Percentiles rank a stretch among this genome's conserved stretches.
These are phyloP conservation scores for Nemotelus nigrinus DNA, from an alignment of 2,888 invertebrate genomes.

Conservation along the genomic window DNA sequence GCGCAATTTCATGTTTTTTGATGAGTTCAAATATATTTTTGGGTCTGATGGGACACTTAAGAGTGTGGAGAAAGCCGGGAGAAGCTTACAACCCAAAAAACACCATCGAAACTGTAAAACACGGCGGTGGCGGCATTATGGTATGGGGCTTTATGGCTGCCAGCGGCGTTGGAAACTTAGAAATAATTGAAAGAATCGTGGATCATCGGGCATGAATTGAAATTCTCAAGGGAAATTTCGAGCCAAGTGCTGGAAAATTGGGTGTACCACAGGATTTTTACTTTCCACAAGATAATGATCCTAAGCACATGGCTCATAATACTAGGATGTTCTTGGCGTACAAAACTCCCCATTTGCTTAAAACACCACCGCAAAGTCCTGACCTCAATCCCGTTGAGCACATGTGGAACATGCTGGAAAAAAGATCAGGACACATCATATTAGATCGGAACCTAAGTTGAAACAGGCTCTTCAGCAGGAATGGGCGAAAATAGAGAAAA, in stretches of 20 bases:
- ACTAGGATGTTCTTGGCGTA: constrained; percentile 35
- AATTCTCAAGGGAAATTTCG: constrained; percentile 47
- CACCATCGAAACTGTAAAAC: background rate
- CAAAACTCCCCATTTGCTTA: constrained; percentile 33
- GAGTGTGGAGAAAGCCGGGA: constrained; percentile 25
- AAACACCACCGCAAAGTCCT: constrained; percentile 32
- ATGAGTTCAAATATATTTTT: constrained; percentile 36
- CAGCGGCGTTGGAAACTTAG: constrained; percentile 36
- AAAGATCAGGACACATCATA: background rate
- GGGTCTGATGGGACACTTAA: constrained; percentile 22
- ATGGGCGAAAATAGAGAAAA: too few species aligned
- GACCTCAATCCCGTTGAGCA: constrained; percentile 8
- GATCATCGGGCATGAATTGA: constrained; percentile 45
- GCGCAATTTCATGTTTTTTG: constrained; percentile 35
- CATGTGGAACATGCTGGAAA: constrained; percentile 11
- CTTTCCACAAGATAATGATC: constrained; percentile 27
- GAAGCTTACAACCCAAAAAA: constrained; percentile 6
- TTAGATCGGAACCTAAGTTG: background rate
- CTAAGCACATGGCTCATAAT: constrained; percentile 3
- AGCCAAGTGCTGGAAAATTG: constrained; percentile 43
- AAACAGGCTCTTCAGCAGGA: too few species aligned
- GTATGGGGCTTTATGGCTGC: constrained; percentile 44
- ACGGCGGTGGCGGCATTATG: constrained; percentile 12
- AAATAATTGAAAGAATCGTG: constrained; percentile 49
- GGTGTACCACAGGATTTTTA: constrained; percentile 22